Evolutionary conservation across 2,888 invertebrate genomes (phyloP), one percentile per base, ranked within the genome.

Genomic region (Acanthacorydalis orientalis): DNA sequence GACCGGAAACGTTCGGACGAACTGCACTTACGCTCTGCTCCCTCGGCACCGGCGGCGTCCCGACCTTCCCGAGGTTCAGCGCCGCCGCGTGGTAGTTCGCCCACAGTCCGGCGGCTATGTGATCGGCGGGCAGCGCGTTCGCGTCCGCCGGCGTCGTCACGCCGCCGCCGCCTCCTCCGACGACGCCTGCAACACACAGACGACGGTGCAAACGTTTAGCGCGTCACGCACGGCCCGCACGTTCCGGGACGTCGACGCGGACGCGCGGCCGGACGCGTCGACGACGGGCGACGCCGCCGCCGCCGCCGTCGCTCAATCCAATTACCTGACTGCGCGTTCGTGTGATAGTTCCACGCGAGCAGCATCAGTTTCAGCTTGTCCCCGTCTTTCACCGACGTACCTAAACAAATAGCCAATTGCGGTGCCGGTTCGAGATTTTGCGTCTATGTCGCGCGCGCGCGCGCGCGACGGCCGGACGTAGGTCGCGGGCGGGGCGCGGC

Each of bases 311-410:
- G 23, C 2, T 6, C 23, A 6, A 23, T 23, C 23, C 23, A 23
- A 23, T 23, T 23, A 23, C 23, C 23, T 23, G 23, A 23, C 23
- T 23, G 23, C 23, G 23, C 23, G 23, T 23, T 83, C 71, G 80
- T 80, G 72, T 83, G 83, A 73, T 84, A 84, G 77, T 85, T 85
- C 85, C 85, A 86, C 63, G 85, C 85, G 64, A 85, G 77, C 69
- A 86, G 77, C 84, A 86, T 85, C 72, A 84, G 75, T 75, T 85
- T 85, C 72, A 86, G 75, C 73, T 85, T 85, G 73, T 86, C 85
- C 60, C 83, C 83, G 67, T 86, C 85, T 77, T 85, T 85, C 77
- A 80, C 74, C 72, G 70, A 64, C 60, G 62, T 60, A 60, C 68
- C 72, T 72, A 70, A 65, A 65, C 64, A 64, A 62, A 64, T 64